These are phyloP conservation scores for Gila orcuttii DNA, from an alignment of 2,113 vertebrate species.

Conservation along the genomic window DNA sequence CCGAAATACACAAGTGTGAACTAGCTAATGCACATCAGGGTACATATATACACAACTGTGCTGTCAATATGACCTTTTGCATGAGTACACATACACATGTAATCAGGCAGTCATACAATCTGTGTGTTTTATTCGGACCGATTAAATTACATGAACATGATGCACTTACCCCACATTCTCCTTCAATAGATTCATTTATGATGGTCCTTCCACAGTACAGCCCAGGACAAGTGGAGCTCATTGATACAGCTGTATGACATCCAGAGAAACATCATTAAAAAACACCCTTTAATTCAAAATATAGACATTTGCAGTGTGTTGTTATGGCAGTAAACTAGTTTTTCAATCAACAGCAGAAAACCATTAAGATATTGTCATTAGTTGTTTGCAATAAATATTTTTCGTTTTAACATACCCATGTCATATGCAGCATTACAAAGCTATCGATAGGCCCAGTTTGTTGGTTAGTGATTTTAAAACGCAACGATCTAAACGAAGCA, in stretches of 20 bases:
- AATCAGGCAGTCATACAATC: neutral
- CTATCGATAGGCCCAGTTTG: neutral
- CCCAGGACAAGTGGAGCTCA: conserved; percentile 86
- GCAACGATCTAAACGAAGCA: neutral
- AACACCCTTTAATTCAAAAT: neutral
- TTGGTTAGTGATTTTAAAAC: neutral
- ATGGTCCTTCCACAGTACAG: conserved; percentile 86
- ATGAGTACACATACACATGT: neutral
- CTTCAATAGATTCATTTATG: conserved; percentile 76
- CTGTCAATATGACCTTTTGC: neutral
- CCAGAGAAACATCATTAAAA: conserved; percentile 38
- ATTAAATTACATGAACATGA: neutral
- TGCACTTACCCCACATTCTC: conserved; percentile 88
- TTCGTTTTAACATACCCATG: conserved; percentile 42
- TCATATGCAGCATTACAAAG: conserved; percentile 17
- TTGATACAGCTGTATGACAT: conserved; percentile 79
- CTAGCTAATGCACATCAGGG: neutral
- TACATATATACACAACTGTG: neutral
- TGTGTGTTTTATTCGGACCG: neutral
- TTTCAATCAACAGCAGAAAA: neutral
- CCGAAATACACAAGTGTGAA: neutral
- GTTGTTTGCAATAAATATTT: neutral
- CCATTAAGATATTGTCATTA: neutral
- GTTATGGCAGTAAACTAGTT: neutral
- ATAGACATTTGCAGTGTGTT: neutral